Conservation (phyloP, 2,888 invertebrate species). For the Sphecodes monilicornis region DNA sequence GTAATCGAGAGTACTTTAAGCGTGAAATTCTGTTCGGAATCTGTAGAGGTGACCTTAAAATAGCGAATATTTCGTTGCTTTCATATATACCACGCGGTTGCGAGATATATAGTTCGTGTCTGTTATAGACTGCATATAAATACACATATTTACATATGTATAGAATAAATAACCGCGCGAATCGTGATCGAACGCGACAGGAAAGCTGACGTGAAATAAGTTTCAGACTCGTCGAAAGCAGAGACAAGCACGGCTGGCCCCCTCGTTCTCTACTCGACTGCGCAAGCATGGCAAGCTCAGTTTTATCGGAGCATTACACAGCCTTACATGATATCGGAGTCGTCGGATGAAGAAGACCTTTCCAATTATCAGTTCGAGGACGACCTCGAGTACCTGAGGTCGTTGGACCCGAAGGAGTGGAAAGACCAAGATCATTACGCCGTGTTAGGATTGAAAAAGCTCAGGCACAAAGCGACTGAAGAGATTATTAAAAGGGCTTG, state of each 20-base stretch:
- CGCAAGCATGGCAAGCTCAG: slow-evolving; percentile 80
- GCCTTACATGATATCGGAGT: slow-evolving; percentile 69
- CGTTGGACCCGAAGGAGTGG: slow-evolving; percentile 98
- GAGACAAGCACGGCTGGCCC: slow-evolving; percentile 74
- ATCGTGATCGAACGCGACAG: background rate
- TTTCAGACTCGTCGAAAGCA: slow-evolving; percentile 46
- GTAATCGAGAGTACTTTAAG: background rate
- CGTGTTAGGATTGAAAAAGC: slow-evolving; percentile 94
- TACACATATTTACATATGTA: background rate
- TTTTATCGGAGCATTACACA: slow-evolving; percentile 75
- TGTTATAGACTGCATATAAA: background rate
- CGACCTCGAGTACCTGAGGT: slow-evolving; percentile 93
- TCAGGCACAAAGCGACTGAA: slow-evolving; percentile 94
- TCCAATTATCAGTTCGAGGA: slow-evolving; percentile 87
- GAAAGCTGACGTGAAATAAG: background rate
- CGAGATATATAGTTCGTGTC: slow-evolving; percentile 8
- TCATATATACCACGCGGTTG: slow-evolving; percentile 39
- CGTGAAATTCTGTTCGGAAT: background rate
- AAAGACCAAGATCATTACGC: slow-evolving; percentile 99
- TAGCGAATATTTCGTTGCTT: background rate
- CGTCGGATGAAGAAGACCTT: slow-evolving; percentile 80
- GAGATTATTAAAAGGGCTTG: slow-evolving; percentile 98
- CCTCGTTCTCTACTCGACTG: slow-evolving; percentile 79
- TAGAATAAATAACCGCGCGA: background rate
- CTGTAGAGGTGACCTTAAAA: slow-evolving; percentile 44